phyloP scores from a whole-genome alignment of 2,113 vertebrate genomes.

The Salvelinus namaycush region DNA sequence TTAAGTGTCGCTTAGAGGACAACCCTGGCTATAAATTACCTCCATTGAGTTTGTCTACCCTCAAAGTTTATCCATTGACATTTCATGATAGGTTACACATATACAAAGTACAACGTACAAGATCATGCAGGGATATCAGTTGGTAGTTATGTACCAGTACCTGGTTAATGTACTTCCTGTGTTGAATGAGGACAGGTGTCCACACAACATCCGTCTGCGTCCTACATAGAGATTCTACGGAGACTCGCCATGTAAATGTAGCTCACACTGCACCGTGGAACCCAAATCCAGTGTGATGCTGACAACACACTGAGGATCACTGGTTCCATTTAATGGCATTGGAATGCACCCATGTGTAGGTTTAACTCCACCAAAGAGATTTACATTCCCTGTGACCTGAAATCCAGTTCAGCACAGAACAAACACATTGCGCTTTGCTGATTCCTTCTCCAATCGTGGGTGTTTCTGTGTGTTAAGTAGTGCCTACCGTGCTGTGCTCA shows the following conservation, averaged over 20 bases:
- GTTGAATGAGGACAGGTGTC: background rate
- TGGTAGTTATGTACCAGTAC: background rate
- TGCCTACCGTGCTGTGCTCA: background rate
- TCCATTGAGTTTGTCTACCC: no score
- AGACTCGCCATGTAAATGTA: background rate
- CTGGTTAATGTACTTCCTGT: constrained; percentile 11
- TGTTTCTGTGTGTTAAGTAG: background rate
- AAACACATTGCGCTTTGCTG: constrained; percentile 15
- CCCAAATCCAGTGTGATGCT: background rate
- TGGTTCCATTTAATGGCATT: constrained; percentile 46
- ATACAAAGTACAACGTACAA: no score
- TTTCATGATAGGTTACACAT: no score
- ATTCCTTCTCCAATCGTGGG: background rate
- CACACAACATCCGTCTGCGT: background rate
- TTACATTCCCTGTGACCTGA: constrained; percentile 38
- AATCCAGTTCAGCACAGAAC: constrained; percentile 38
- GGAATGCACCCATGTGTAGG: constrained; percentile 1
- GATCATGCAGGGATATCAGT: no score
- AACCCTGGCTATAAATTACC: no score
- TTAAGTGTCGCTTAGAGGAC: no score
- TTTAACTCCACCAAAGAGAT: constrained; percentile 25
- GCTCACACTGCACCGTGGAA: background rate
- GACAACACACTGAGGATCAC: constrained; percentile 27
- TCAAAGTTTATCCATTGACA: no score
- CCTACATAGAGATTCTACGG: background rate